phyloP scores from a whole-genome alignment of 1,140 invertebrate genomes.

The Ips typographus region DNA sequence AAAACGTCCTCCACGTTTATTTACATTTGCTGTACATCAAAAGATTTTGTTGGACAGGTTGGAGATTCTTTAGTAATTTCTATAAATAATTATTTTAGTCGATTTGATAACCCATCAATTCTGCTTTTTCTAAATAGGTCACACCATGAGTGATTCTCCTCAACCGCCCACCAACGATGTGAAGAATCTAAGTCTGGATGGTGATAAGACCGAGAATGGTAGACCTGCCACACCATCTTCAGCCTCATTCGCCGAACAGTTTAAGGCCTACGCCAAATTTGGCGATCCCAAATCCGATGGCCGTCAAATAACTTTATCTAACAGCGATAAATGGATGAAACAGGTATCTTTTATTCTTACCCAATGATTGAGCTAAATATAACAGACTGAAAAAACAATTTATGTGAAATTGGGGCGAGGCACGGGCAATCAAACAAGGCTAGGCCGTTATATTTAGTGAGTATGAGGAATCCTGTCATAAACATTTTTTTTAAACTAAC shows the following conservation, averaged over 20 bases:
- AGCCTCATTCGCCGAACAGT: constrained; percentile 41
- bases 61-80: background rate
- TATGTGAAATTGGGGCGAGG: too few relatives aligned
- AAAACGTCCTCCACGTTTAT: background rate
- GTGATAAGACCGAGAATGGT: constrained; percentile 30
- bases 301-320: constrained; percentile 65
- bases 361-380: too few relatives aligned
- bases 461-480: too few relatives aligned
- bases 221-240: constrained; percentile 32
- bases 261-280: constrained; percentile 67
- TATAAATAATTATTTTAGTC: constrained; percentile 1
- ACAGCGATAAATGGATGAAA: constrained; percentile 78
- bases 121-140: background rate
- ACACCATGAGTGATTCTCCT: constrained; percentile 21
- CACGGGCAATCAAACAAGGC: too few relatives aligned
- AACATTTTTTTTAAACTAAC: too few relatives aligned
- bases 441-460: too few relatives aligned
- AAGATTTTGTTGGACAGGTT: background rate
- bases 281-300: constrained; percentile 68
- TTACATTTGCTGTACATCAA: background rate
- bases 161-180: constrained; percentile 40
- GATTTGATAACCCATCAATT: background rate
- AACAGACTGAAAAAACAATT: too few relatives aligned
- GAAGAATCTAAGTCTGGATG: constrained; percentile 46
- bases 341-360: constrained; percentile 49